Percentiles rank a stretch among this genome's conserved stretches.
Conservation (phyloP, 1,140 invertebrate genomes). For the Drosophila serrata region DNA sequence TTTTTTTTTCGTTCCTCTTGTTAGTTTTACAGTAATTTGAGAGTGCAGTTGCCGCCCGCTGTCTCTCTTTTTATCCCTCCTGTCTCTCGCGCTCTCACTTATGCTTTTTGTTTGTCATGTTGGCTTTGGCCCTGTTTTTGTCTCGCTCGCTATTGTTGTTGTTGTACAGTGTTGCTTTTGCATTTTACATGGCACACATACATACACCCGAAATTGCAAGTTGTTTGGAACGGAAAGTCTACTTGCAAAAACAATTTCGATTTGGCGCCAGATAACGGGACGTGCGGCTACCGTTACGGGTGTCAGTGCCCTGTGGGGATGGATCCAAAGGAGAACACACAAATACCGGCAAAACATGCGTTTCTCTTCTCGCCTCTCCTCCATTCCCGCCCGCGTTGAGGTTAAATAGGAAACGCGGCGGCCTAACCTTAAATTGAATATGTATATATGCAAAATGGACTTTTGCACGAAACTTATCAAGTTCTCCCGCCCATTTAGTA, state of each 20-base stretch:
- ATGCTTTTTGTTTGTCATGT: conserved; percentile 84
- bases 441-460: conserved; percentile 2
- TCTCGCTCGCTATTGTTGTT: conserved; percentile 39
- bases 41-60: conserved; percentile 59
- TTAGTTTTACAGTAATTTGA: conserved; percentile 83
- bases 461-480: conserved; percentile 8
- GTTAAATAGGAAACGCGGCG: conserved; percentile 53
- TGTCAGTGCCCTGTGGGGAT: conserved; percentile 45
- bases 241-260: conserved; percentile 46
- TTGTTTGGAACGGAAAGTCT: conserved; percentile 35
- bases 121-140: conserved; percentile 61
- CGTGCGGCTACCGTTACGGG: conserved; percentile 38
- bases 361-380: conserved; percentile 12
- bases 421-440: conserved; percentile 45
- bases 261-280: conserved; percentile 66
- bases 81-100: conserved; percentile 59
- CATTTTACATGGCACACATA: conserved; percentile 43
- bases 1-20: conserved; percentile 66
- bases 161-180: conserved; percentile 57
- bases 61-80: conserved; percentile 30
- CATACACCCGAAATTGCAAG: conserved; percentile 28
- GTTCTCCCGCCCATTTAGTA: conserved; percentile 87
- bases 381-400: conserved; percentile 45
- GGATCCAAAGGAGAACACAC: conserved; percentile 35
- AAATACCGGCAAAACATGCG: conserved; percentile 49